These are phyloP conservation scores for Lochmaea crataegi DNA, from an alignment of 2,888 invertebrate species.

Conservation along the genomic window DNA sequence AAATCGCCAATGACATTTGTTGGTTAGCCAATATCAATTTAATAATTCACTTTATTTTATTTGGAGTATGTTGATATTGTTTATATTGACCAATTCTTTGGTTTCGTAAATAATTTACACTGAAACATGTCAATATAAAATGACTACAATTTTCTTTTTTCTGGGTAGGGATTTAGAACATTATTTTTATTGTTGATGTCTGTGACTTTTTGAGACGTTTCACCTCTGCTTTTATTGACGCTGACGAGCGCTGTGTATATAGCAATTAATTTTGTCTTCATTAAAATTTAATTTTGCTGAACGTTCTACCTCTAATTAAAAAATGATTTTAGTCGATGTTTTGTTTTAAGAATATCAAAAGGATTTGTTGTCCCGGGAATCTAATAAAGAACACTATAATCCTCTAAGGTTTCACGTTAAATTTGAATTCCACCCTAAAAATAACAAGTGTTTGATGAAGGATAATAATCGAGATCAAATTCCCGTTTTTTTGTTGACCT, in stretches of 20 bases:
- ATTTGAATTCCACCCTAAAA: neutral
- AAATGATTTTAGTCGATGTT: slow-evolving; percentile 10
- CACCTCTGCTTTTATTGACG: slow-evolving; percentile 4
- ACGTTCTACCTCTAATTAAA: neutral
- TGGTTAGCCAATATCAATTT: too few relatives aligned
- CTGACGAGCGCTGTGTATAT: slow-evolving; percentile 2
- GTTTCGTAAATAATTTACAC: too few relatives aligned
- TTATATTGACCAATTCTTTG: too few relatives aligned
- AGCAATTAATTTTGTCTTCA: slow-evolving; percentile 16
- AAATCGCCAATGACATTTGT: too few relatives aligned
- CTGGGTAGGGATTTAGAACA: too few relatives aligned
- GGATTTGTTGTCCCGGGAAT: neutral
- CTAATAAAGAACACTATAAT: neutral
- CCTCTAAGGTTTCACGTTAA: neutral
- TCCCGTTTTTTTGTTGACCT: neutral
- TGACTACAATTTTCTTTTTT: too few relatives aligned
- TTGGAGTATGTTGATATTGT: too few relatives aligned
- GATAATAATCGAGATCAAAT: slow-evolving; percentile 3
- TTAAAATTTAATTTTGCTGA: slow-evolving; percentile 16
- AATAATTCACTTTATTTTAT: too few relatives aligned
- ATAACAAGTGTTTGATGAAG: slow-evolving; percentile 3
- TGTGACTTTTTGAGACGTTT: neutral
- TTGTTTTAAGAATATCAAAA: slow-evolving; percentile 7
- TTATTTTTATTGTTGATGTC: too few relatives aligned
- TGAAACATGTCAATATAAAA: too few relatives aligned